phyloP scores from a whole-genome alignment of 2,888 invertebrate genomes.

The Scaptomyza reducta region DNA sequence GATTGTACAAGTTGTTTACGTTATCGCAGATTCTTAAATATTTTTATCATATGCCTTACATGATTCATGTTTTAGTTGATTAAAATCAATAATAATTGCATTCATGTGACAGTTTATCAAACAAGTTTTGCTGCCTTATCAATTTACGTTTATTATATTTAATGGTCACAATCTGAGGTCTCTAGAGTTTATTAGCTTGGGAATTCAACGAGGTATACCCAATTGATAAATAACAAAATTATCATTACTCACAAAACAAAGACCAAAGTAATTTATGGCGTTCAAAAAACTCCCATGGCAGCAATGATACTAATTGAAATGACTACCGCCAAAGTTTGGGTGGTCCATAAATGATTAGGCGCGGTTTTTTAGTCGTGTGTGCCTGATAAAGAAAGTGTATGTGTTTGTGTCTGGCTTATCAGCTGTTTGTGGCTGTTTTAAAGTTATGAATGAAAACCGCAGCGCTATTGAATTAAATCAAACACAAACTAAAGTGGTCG shows the following conservation, averaged over 20 bases:
- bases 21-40: too few relatives aligned
- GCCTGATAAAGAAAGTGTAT: neutral
- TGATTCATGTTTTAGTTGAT: too few relatives aligned
- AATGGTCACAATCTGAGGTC: neutral
- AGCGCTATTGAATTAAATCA: neutral
- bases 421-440: slow-evolving; percentile 7
- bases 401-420: slow-evolving; percentile 15
- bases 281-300: slow-evolving; percentile 3
- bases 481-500: neutral
- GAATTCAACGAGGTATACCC: neutral
- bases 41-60: too few relatives aligned
- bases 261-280: neutral
- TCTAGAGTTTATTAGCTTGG: neutral
- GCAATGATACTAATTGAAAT: slow-evolving; percentile 2
- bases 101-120: neutral
- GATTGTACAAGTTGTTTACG: too few relatives aligned
- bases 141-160: neutral
- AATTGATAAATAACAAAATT: slow-evolving; percentile 1
- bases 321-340: neutral
- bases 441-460: slow-evolving; percentile 8
- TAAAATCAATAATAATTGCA: too few relatives aligned
- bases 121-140: neutral
- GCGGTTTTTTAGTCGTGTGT: neutral
- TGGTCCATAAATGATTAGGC: neutral
- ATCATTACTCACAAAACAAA: slow-evolving; percentile 17